Evolutionary conservation across 2,797 vertebrate species (phyloP).

Genomic region (Silurus lanzhouensis): DNA sequence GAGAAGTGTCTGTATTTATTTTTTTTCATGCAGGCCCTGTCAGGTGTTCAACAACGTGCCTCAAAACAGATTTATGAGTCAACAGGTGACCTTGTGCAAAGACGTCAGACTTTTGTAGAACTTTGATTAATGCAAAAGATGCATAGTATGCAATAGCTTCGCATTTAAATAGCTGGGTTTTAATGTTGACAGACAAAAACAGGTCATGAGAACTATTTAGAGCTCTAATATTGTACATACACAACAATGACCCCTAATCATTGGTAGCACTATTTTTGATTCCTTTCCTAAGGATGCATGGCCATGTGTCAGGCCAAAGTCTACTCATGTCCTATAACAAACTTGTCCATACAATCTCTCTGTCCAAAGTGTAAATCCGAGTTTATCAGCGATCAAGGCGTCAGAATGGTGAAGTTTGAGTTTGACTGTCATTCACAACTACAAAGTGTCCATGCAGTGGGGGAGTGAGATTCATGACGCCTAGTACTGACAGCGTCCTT

Average conservation of each 20-base stretch:
- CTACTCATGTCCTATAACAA: neutral
- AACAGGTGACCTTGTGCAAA: slow-evolving; percentile 29
- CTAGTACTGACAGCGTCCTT: neutral
- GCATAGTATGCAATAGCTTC: neutral
- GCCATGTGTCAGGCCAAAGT: slow-evolving; percentile 47
- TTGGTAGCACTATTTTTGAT: neutral
- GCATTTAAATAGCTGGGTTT: neutral
- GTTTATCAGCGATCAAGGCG: neutral
- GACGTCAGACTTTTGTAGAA: too few species aligned
- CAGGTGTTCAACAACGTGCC: slow-evolving; percentile 2
- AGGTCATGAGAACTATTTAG: too few species aligned
- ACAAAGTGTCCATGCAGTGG: neutral
- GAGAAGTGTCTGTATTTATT: neutral
- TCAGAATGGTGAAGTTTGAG: neutral
- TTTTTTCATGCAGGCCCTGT: neutral
- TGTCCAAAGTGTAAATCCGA: neutral
- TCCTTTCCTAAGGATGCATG: neutral
- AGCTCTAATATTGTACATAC: too few species aligned
- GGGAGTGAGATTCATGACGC: neutral
- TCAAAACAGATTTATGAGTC: neutral
- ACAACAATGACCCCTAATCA: too few species aligned
- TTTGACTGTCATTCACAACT: neutral
- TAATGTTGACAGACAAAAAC: neutral
- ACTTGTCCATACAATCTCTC: neutral
- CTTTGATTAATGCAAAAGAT: neutral